These are phyloP conservation scores for Drosophila lacteicornis DNA, from an alignment of 1,140 invertebrate species.

Conservation along the genomic window DNA sequence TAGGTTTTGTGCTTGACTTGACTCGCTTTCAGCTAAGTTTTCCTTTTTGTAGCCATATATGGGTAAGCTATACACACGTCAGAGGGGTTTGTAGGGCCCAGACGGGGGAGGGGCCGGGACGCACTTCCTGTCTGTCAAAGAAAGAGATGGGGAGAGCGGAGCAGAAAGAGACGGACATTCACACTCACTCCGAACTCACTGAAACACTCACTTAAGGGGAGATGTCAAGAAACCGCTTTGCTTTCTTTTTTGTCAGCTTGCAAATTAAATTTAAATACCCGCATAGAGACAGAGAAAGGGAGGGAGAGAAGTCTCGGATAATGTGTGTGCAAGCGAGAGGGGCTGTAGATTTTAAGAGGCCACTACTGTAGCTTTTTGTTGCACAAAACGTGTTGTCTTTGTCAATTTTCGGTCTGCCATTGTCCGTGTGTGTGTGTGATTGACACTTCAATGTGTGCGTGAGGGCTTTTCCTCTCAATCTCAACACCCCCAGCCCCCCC, in stretches of 20 bases:
- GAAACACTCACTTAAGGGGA: slow-evolving; percentile 40
- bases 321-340: slow-evolving; percentile 14
- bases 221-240: slow-evolving; percentile 70
- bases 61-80: slow-evolving; percentile 11
- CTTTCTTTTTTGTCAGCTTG: slow-evolving; percentile 76
- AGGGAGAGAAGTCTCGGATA: slow-evolving; percentile 3
- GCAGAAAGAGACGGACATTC: slow-evolving; percentile 7
- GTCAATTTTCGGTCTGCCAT: slow-evolving; percentile 46
- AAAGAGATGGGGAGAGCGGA: not conserved
- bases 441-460: slow-evolving; percentile 47
- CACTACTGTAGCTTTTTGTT: slow-evolving; percentile 55
- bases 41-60: slow-evolving; percentile 45
- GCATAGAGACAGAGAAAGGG: slow-evolving; percentile 45
- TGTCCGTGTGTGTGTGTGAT: slow-evolving; percentile 47
- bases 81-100: not conserved
- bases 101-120: slow-evolving; percentile 2
- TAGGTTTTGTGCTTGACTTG: slow-evolving; percentile 50
- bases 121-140: slow-evolving; percentile 60
- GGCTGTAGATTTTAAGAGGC: slow-evolving; percentile 34
- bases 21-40: slow-evolving; percentile 48
- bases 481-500: not conserved
- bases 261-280: slow-evolving; percentile 79
- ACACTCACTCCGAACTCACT: slow-evolving; percentile 8
- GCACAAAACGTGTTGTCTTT: slow-evolving; percentile 45
- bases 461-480: slow-evolving; percentile 19